Base-by-base conservation (phyloP, 2,797 vertebrate genomes). In the Syngnathus rostellatus region DNA sequence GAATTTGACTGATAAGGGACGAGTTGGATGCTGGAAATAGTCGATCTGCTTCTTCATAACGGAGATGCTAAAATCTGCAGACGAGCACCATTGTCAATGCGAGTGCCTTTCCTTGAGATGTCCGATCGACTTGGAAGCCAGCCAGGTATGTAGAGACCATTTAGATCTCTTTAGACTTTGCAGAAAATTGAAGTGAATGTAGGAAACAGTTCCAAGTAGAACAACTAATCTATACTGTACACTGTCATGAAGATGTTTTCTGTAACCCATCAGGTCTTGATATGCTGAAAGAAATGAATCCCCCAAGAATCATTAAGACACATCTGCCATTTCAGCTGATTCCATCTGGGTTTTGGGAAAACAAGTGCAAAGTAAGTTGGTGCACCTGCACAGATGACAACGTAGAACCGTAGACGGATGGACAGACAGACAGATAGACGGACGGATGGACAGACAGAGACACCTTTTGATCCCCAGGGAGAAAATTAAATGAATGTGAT, bases 21-120 rank as follows among this genome's bases (percentile, higher is more conserved):
- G 38, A 98, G 94, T 0, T 98, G 95, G 95, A 80, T 92, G n/a
- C 89, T 90, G 25, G 94, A 98, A 87, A 94, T 97, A 45, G 81
- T 94, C 23, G 95, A 98, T 74, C 88, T 94, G 81, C 81, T 97
- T 68, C 69, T 92, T 60, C 87, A 94, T 76, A 86, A 90, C 0
- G 93, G 92, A 6, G 88, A 95, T 71, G 70, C 82, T 0, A 88
- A 92, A 23, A 83, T 87, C 67, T 93, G 92, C 77, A 91, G 81
- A 72, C 73, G 89, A 79, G 93, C 91, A 77, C 90, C 25, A 94
- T 90, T 41, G 75, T 53, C 0, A 46, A 75, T 31, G 5, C 92
- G 92, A 63, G 92, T 90, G 62, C 94, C 94, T 41, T 97, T 97
- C 70, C 79, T 94, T 1, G 93, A 94, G 76, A 89, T 91, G 54